A percentile compares a stretch with the other conserved stretches of the same genome.
Conservation (phyloP, 1,140 invertebrate genomes). For the Tetragnatha versicolor region DNA sequence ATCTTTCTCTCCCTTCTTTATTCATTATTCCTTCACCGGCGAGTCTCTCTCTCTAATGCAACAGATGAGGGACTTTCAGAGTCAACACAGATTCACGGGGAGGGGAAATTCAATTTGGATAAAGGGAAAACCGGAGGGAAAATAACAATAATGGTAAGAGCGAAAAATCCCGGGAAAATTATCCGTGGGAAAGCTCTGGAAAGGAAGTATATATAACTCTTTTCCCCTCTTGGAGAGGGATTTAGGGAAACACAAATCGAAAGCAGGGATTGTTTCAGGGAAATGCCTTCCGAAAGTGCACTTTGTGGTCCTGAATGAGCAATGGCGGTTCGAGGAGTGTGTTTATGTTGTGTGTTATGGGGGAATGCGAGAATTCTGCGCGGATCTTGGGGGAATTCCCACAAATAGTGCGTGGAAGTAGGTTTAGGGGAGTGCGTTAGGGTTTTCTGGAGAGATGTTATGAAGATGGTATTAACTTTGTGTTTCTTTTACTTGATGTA, state of each 20-base stretch:
- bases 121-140: conserved; percentile 13
- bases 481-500: too few relatives aligned
- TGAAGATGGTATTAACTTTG: too few relatives aligned
- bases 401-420: too few relatives aligned
- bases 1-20: background rate
- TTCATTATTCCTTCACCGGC: background rate
- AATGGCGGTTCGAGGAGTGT: too few relatives aligned
- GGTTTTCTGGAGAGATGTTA: too few relatives aligned
- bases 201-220: conserved; percentile 14
- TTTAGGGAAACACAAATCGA: conserved; percentile 32
- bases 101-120: conserved; percentile 39
- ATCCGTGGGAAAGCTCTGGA: conserved; percentile 35
- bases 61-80: conserved; percentile 35
- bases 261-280: conserved; percentile 27
- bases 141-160: background rate
- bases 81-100: conserved; percentile 36
- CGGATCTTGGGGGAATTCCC: too few relatives aligned
- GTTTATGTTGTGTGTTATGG: too few relatives aligned
- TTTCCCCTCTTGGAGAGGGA: background rate
- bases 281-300: too few relatives aligned
- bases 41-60: conserved; percentile 28
- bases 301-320: too few relatives aligned
- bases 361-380: too few relatives aligned
- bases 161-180: conserved; percentile 8
- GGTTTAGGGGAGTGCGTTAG: too few relatives aligned